Evolutionary conservation across 2,113 vertebrate species (phyloP).

Genomic region (Colius striatus): DNA sequence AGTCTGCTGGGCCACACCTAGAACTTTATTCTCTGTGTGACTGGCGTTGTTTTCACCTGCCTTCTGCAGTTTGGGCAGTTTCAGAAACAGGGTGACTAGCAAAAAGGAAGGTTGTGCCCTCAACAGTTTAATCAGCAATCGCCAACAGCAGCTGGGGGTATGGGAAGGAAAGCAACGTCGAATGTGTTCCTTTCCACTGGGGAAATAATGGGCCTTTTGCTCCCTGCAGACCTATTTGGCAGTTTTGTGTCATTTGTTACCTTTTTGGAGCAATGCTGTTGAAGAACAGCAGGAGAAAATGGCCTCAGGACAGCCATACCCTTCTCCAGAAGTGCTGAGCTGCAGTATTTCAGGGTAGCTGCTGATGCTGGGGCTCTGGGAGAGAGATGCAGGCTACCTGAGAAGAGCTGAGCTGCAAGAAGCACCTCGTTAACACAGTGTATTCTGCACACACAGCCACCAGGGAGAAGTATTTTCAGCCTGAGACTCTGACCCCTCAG

Average conservation of each 20-base stretch:
- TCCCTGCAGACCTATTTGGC: not conserved
- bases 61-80: not conserved
- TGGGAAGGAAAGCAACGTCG: rapidly evolving
- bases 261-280: not conserved
- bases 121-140: not conserved
- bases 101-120: not conserved
- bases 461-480: not conserved
- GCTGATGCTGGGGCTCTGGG: not conserved
- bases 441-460: not conserved
- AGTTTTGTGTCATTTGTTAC: not conserved
- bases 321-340: not conserved
- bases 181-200: not conserved
- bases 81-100: not conserved
- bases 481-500: not conserved
- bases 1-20: rapidly evolving
- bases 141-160: not conserved
- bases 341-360: not conserved
- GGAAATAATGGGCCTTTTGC: not conserved
- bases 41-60: rapidly evolving
- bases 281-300: not conserved
- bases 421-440: not conserved
- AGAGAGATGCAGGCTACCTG: not conserved
- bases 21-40: not conserved
- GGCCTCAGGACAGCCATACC: not conserved
- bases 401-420: not conserved